Conservation (phyloP, 2,113 vertebrate genomes). For the Paramormyrops kingsleyae region DNA sequence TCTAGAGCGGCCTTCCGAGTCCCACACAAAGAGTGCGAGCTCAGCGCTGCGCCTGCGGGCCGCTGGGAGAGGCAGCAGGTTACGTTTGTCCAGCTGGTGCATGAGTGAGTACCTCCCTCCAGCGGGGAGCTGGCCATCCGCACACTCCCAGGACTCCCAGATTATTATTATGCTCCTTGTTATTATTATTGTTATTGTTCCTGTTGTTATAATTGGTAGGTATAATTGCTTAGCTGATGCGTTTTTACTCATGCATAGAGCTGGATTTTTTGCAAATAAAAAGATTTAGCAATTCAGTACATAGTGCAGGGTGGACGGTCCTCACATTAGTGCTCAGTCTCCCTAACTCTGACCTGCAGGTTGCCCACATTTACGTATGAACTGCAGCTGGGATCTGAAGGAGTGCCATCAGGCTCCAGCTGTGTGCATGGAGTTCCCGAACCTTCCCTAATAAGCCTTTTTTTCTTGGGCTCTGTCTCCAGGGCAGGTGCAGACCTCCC, state of each 20-base stretch:
- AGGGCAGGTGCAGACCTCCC: not conserved
- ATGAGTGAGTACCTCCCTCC: not conserved
- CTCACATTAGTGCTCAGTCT: not conserved
- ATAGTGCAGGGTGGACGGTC: not conserved
- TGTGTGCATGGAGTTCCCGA: not conserved
- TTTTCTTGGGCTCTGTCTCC: not conserved
- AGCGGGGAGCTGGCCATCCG: slow-evolving; percentile 3
- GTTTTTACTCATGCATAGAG: not conserved
- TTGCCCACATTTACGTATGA: not conserved
- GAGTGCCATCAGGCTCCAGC: not conserved
- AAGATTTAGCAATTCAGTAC: not conserved
- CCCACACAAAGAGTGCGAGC: not conserved
- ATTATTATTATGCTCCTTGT: not conserved
- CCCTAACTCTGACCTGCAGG: not conserved
- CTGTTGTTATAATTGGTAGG: not conserved
- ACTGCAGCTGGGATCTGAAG: not conserved
- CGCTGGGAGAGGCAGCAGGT: not conserved
- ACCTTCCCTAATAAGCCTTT: not conserved
- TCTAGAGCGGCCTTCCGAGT: not conserved
- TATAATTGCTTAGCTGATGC: not conserved
- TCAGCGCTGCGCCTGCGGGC: not conserved
- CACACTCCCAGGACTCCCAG: not conserved
- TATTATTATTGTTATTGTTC: not conserved
- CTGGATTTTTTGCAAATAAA: not conserved
- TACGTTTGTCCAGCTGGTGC: not conserved